Percentiles rank a stretch among this genome's conserved stretches.
Evolutionary conservation across 2,797 vertebrate species (phyloP).

Genomic region (Capromys pilorides): DNA sequence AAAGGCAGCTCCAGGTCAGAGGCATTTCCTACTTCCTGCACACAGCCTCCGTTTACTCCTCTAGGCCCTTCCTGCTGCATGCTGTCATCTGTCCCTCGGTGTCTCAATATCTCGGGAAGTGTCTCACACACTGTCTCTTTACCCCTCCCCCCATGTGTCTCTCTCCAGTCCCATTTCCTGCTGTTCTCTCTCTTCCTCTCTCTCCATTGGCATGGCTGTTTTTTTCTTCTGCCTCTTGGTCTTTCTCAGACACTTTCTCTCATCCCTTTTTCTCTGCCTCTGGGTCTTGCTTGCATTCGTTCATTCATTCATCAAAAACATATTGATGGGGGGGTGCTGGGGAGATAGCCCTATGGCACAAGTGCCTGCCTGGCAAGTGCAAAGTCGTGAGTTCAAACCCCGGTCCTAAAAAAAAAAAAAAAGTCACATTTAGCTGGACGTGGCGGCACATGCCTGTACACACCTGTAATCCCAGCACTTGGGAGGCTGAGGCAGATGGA

Average conservation of each 20-base stretch:
- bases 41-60: background rate
- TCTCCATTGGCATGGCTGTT: background rate
- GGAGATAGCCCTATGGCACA: too few species aligned
- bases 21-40: constrained; percentile 34
- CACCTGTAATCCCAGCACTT: too few species aligned
- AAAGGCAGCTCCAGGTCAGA: background rate
- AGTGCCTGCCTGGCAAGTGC: too few species aligned
- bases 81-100: background rate
- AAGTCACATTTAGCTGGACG: too few species aligned
- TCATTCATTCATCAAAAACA: background rate
- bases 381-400: too few species aligned
- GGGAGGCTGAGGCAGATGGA: too few species aligned
- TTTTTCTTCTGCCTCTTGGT: background rate
- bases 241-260: background rate
- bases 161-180: background rate
- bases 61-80: background rate
- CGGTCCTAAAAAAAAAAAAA: too few species aligned
- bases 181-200: background rate
- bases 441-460: too few species aligned
- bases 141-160: background rate
- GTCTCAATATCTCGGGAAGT: background rate
- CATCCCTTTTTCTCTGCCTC: background rate
- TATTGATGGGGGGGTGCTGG: too few species aligned
- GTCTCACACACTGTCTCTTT: background rate
- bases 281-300: background rate